Evolutionary conservation across 2,888 invertebrate genomes (phyloP).

Genomic region (Parnassius glacialis): DNA sequence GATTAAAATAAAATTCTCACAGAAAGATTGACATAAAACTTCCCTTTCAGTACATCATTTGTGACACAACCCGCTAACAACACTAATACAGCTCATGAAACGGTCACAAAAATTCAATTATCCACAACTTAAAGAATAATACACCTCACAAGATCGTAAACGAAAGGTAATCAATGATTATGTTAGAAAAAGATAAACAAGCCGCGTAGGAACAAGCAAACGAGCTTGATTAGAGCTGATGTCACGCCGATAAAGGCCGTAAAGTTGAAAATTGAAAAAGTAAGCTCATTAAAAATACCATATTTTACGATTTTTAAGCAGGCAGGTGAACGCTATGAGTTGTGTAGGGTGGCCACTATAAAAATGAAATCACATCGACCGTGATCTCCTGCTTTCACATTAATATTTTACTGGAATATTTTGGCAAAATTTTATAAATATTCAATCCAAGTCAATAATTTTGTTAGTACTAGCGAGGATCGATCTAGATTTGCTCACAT

Average conservation of each 20-base stretch:
- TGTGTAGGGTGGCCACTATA: slow-evolving; percentile 52
- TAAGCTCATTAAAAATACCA: slow-evolving; percentile 77
- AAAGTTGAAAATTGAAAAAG: slow-evolving; percentile 79
- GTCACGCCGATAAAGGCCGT: slow-evolving; percentile 77
- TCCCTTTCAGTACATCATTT: slow-evolving; percentile 19
- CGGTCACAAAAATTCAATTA: slow-evolving; percentile 60
- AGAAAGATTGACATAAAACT: slow-evolving; percentile 28
- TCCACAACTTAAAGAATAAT: slow-evolving; percentile 45
- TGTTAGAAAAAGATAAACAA: slow-evolving; percentile 42
- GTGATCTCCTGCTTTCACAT: no score
- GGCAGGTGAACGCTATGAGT: slow-evolving; percentile 71
- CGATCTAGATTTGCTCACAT: no score
- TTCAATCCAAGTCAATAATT: no score
- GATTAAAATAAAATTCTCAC: slow-evolving; percentile 25
- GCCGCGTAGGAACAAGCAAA: slow-evolving; percentile 51
- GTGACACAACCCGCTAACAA: slow-evolving; percentile 15
- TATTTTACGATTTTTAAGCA: slow-evolving; percentile 76
- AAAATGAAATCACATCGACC: no score
- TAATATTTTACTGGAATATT: no score
- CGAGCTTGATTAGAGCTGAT: slow-evolving; percentile 73
- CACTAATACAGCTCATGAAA: slow-evolving; percentile 41
- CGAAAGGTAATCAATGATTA: slow-evolving; percentile 67
- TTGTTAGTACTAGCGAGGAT: no score
- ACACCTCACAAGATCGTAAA: slow-evolving; percentile 55
- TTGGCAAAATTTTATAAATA: no score